Conservation (phyloP, 53 echinoderm and acorn worm genomes). For the Paelopatides confundens region DNA sequence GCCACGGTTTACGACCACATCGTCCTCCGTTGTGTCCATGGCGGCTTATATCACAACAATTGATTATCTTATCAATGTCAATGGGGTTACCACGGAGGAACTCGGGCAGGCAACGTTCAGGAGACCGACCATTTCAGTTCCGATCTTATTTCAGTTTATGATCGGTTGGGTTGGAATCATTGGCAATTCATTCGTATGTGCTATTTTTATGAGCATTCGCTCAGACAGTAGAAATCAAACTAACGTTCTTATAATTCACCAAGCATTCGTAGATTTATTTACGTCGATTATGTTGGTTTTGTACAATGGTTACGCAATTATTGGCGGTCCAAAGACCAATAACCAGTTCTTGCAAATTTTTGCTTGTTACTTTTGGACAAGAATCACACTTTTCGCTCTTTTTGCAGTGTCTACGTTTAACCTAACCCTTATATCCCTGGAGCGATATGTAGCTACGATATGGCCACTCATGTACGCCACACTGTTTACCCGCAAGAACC, state of each 20-base stretch:
- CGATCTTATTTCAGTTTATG: background rate
- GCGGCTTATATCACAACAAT: background rate
- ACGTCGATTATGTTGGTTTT: slow-evolving; percentile 67
- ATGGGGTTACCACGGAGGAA: background rate
- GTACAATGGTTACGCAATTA: slow-evolving; percentile 51
- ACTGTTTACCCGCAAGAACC: slow-evolving; percentile 55
- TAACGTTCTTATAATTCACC: slow-evolving; percentile 75
- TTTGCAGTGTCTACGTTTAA: slow-evolving; percentile 84
- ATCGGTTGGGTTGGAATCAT: slow-evolving; percentile 60
- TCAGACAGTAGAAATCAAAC: slow-evolving; percentile 63
- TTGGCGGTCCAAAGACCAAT: slow-evolving; percentile 12
- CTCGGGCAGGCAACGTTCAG: background rate
- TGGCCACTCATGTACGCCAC: slow-evolving; percentile 71
- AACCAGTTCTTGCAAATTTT: slow-evolving; percentile 11
- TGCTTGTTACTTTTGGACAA: slow-evolving; percentile 17
- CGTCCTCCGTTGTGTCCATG: too few species aligned
- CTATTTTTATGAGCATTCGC: slow-evolving; percentile 58
- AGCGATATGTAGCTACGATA: slow-evolving; percentile 75
- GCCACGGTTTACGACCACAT: too few species aligned
- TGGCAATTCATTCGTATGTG: slow-evolving; percentile 58
- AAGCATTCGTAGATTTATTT: slow-evolving; percentile 74
- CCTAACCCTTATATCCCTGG: slow-evolving; percentile 77
- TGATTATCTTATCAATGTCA: background rate
- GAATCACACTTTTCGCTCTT: slow-evolving; percentile 52
- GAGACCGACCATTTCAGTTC: background rate